Evolutionary conservation across 2,888 invertebrate genomes (phyloP).

Genomic region (Pyrgus malvae): DNA sequence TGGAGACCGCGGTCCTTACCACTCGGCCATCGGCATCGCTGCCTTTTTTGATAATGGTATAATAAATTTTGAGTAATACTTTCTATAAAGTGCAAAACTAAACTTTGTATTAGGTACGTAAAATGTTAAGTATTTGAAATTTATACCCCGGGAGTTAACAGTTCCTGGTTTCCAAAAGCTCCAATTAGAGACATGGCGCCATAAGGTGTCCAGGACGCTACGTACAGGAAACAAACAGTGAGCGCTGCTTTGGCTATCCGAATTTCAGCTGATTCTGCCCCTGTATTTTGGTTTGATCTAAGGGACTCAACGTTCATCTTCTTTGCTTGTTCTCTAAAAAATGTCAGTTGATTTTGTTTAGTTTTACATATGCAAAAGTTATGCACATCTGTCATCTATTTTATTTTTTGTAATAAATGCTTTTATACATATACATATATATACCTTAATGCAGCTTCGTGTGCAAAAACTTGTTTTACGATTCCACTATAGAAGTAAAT

Average conservation of each 20-base stretch:
- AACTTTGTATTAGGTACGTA: no score
- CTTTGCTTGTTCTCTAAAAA: slow-evolving; percentile 86
- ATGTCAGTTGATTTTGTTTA: no score
- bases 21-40: no score
- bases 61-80: no score
- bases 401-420: no score
- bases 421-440: slow-evolving; percentile 35
- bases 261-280: slow-evolving; percentile 89
- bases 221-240: slow-evolving; percentile 91
- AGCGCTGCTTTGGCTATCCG: slow-evolving; percentile 94
- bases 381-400: no score
- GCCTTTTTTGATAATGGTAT: no score
- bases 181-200: slow-evolving; percentile 91
- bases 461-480: slow-evolving; percentile 92
- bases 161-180: slow-evolving; percentile 88
- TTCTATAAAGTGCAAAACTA: no score
- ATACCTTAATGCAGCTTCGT: slow-evolving; percentile 89
- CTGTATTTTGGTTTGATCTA: slow-evolving; percentile 85
- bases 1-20: no score
- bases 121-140: not conserved
- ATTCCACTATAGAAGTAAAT: slow-evolving; percentile 93
- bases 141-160: slow-evolving; percentile 86
- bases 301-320: slow-evolving; percentile 96
- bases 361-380: no score
- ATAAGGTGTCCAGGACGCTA: slow-evolving; percentile 95